Percentiles rank a stretch among this genome's conserved stretches.
phyloP scores from a whole-genome alignment of 2,797 vertebrate species.

The Pseudochaenichthys georgianus region DNA sequence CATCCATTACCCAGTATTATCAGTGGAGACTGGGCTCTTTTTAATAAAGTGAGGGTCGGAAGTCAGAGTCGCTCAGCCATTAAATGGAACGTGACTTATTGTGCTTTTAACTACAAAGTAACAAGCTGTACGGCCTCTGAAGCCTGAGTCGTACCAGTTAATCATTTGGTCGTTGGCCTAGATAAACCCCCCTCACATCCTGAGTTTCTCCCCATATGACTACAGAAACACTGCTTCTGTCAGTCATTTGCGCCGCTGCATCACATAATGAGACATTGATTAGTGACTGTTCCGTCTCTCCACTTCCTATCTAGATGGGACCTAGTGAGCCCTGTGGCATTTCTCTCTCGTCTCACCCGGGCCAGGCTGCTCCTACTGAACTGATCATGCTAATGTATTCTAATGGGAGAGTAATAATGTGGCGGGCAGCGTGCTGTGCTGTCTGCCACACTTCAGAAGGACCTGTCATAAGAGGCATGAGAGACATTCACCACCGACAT shows the following conservation, averaged over 20 bases:
- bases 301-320: conserved; percentile 41
- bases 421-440: conserved; percentile 66
- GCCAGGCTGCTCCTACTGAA: conserved; percentile 37
- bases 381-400: conserved; percentile 77
- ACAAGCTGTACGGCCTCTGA: conserved; percentile 45
- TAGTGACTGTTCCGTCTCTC: conserved; percentile 45
- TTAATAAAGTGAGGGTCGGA: conserved; percentile 37
- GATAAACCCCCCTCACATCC: conserved; percentile 42
- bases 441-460: conserved; percentile 71
- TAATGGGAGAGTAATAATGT: conserved; percentile 77
- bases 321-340: conserved; percentile 53
- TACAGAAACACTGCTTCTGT: conserved; percentile 40
- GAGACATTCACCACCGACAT: conserved; percentile 59
- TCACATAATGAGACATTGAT: conserved; percentile 70
- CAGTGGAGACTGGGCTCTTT: conserved; percentile 26
- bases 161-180: conserved; percentile 57
- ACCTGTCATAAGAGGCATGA: conserved; percentile 71
- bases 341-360: conserved; percentile 54
- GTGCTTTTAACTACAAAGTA: conserved; percentile 63
- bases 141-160: conserved; percentile 55
- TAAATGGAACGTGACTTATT: conserved; percentile 59
- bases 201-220: conserved; percentile 20
- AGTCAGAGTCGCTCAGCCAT: conserved; percentile 52
- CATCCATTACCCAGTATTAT: conserved; percentile 39
- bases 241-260: conserved; percentile 29